phyloP scores from a whole-genome alignment of 23 tunicate genomes.

The Halocynthia roretzi region DNA sequence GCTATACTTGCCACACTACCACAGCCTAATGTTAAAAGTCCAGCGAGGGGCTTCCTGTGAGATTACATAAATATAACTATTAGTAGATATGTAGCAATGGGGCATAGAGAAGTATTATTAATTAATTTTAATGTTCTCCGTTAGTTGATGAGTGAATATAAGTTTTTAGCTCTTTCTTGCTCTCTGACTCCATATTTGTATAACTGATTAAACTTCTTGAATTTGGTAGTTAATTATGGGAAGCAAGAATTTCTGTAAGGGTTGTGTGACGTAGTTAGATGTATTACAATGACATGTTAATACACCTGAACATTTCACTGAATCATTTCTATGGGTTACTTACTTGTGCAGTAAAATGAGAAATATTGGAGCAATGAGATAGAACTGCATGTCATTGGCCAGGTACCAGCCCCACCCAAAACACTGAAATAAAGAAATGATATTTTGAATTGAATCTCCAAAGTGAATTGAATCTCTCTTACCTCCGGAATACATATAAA shows the following conservation, averaged over 20 bases:
- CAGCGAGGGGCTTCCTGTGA: constrained; percentile 7
- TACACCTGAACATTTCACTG: too few relatives aligned
- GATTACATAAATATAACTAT: not conserved
- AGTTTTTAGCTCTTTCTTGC: not conserved
- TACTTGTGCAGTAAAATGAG: constrained; percentile 59
- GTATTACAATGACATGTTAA: too few relatives aligned
- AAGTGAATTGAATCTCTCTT: not conserved
- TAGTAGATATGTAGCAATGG: too few relatives aligned
- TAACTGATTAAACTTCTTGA: too few relatives aligned
- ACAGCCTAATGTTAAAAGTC: constrained; percentile 1
- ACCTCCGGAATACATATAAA: not conserved
- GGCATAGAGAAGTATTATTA: not conserved
- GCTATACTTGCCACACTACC: not conserved
- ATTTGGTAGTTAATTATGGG: too few relatives aligned
- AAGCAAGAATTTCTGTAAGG: too few relatives aligned
- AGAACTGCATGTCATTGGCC: constrained; percentile 89
- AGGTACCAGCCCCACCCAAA: constrained; percentile 83
- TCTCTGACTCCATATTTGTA: too few relatives aligned
- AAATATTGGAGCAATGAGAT: constrained; percentile 55
- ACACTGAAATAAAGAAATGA: constrained; percentile 17
- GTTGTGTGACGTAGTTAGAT: too few relatives aligned
- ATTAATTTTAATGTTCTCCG: not conserved
- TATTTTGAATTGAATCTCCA: not conserved
- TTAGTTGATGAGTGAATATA: not conserved
- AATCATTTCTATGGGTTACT: not conserved